Evolutionary conservation across 1,140 invertebrate species (phyloP), one percentile per base, ranked within the genome.

Genomic region (Drosophila miranda): DNA sequence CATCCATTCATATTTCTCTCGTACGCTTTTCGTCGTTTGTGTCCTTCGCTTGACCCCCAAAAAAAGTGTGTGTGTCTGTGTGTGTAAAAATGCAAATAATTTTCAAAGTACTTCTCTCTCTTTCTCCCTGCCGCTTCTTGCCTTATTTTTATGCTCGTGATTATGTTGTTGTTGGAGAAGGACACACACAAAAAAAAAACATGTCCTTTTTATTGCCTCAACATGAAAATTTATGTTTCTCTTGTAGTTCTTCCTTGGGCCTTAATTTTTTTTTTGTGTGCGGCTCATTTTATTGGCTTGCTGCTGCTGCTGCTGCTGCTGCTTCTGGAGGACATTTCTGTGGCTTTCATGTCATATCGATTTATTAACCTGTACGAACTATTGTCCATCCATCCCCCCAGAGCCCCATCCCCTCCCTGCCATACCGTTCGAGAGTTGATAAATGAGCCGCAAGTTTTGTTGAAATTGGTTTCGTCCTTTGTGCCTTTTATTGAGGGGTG

Each of bases 311-410:
- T 68, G 68, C 19, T 19, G 19, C 19, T 19, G 19, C 19, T 19
- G 19, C 19, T 50, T 66, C 38, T 75, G 48, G 56, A 49, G 55
- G 34, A 68, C 56, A 72, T 56, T 62, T 54, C 30, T 69, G 59
- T 75, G 58, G 59, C 69, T 79, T 58, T 59, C 51, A 87, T 88
- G 82, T 87, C 82, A 87, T 82, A 82, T 87, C 83, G 82, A 87
- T 87, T 87, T 87, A 87, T 87, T 87, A 87, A 87, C 82, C 82
- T 87, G 82, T 82, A 77, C 86, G 82, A 86, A 86, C 82, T 86
- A 87, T 86, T 86, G 81, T 86, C 73, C 70, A 74, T 81, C 53
- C 51, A 46, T 19, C 56, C 19, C 6, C 43, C 42, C 23, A 23
- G 23, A 5, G 11, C 6, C 2, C 34, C 52, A 26, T 44, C 23